These are phyloP conservation scores for Apis cerana DNA, from an alignment of 1,140 invertebrate genomes.

Conservation along the genomic window DNA sequence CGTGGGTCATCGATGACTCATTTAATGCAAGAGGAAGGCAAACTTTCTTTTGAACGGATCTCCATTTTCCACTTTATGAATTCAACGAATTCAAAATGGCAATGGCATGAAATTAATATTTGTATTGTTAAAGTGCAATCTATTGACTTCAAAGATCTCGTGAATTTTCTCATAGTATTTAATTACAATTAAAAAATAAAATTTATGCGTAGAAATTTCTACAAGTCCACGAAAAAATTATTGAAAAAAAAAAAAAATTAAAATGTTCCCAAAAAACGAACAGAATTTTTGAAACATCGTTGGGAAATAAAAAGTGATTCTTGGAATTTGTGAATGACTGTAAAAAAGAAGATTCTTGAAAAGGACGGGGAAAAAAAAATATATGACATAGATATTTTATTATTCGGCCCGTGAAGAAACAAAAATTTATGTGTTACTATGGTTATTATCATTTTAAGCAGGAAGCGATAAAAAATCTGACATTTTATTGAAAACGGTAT, in stretches of 20 bases:
- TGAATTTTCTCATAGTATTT: not conserved
- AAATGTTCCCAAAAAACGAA: not conserved
- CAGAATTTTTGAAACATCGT: not conserved
- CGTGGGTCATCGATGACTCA: not conserved
- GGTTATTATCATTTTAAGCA: not conserved
- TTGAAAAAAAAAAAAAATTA: too few species aligned
- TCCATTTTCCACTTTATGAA: not conserved
- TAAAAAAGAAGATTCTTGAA: not conserved
- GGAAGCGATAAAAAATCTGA: not conserved
- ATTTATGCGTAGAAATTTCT: not conserved
- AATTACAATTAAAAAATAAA: too few species aligned
- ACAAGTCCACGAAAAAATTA: not conserved
- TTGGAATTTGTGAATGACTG: not conserved
- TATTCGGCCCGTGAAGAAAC: not conserved
- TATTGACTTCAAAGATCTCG: not conserved
- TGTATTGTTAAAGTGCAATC: too few species aligned
- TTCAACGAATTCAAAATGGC: not conserved
- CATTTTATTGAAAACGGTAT: too few species aligned
- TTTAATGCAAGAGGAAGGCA: not conserved
- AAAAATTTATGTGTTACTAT: too few species aligned
- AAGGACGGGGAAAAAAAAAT: not conserved
- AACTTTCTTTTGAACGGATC: conserved; percentile 5
- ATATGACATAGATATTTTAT: not conserved
- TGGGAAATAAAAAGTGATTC: not conserved
- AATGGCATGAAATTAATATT: not conserved